Evolutionary conservation across 2,888 invertebrate genomes (phyloP).

Genomic region (Drosophila subquinaria): DNA sequence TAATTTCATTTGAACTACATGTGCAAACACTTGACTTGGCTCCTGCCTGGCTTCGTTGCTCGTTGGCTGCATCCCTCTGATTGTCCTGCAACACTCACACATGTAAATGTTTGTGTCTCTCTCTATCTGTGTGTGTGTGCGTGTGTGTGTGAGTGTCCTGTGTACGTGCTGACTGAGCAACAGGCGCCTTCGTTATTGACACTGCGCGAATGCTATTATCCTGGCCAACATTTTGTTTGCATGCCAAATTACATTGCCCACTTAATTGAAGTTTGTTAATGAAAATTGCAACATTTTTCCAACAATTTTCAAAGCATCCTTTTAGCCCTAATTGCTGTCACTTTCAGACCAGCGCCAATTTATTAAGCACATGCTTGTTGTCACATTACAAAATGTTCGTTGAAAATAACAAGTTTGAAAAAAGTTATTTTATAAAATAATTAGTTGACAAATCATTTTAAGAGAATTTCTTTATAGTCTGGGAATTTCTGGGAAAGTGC

Average conservation of each 20-base stretch:
- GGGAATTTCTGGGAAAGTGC: slow-evolving; percentile 20
- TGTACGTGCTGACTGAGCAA: slow-evolving; percentile 63
- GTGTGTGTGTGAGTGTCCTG: slow-evolving; percentile 37
- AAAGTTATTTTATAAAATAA: neutral
- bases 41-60: slow-evolving; percentile 29
- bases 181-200: slow-evolving; percentile 69
- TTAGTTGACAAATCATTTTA: slow-evolving; percentile 32
- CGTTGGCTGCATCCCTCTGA: slow-evolving; percentile 27
- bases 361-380: neutral
- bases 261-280: slow-evolving; percentile 78
- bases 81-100: slow-evolving; percentile 54
- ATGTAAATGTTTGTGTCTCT: slow-evolving; percentile 13
- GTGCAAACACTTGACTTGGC: slow-evolving; percentile 75
- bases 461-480: slow-evolving; percentile 2
- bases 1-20: slow-evolving; percentile 83
- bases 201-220: slow-evolving; percentile 67
- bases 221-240: slow-evolving; percentile 77
- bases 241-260: slow-evolving; percentile 75
- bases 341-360: neutral
- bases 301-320: slow-evolving; percentile 45
- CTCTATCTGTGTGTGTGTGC: slow-evolving; percentile 5
- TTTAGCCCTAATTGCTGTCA: slow-evolving; percentile 32
- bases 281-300: slow-evolving; percentile 73
- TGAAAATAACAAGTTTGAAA: neutral
- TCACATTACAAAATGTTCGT: slow-evolving; percentile 19